Percentiles rank a stretch among this genome's conserved stretches.
phyloP scores from a whole-genome alignment of 2,113 vertebrate genomes.

The Elanus axillaris region DNA sequence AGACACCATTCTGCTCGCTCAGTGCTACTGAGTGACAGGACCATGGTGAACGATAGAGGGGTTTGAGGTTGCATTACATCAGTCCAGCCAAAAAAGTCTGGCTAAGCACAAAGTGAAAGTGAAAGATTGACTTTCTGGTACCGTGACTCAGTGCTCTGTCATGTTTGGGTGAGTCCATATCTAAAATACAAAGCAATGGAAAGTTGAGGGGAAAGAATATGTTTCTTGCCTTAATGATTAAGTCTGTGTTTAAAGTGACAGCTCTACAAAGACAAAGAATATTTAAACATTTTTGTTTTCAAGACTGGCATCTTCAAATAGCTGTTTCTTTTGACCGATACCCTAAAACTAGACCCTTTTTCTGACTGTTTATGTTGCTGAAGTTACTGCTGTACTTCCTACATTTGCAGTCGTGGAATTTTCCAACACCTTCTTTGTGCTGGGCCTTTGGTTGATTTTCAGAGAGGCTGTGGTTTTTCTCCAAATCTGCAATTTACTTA shows the following conservation, averaged over 20 bases:
- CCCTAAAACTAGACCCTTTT: not conserved
- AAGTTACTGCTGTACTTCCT: not conserved
- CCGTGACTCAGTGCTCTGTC: not conserved
- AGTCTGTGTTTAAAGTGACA: not conserved
- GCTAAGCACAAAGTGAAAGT: not conserved
- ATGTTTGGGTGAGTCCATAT: not conserved
- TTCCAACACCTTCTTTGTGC: not conserved
- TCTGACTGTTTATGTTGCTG: not conserved
- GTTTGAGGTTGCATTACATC: not conserved
- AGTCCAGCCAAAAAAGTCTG: not conserved
- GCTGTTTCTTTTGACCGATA: not conserved
- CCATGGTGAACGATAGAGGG: not conserved
- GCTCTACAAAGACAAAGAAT: not conserved
- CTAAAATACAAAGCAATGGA: not conserved
- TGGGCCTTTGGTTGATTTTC: not conserved
- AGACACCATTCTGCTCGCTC: not conserved
- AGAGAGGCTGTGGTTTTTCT: not conserved
- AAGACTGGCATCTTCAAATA: not conserved
- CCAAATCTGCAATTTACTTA: not conserved
- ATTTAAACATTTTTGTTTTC: not conserved
- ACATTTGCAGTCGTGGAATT: not conserved
- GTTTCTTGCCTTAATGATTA: not conserved
- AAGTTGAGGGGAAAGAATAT: not conserved
- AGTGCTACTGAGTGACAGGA: not conserved
- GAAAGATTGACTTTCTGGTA: not conserved